Evolutionary conservation across 92 coral and sea anemone genomes (phyloP), one percentile per base, ranked within the genome.

Genomic region (Epizoanthus ramosus): DNA sequence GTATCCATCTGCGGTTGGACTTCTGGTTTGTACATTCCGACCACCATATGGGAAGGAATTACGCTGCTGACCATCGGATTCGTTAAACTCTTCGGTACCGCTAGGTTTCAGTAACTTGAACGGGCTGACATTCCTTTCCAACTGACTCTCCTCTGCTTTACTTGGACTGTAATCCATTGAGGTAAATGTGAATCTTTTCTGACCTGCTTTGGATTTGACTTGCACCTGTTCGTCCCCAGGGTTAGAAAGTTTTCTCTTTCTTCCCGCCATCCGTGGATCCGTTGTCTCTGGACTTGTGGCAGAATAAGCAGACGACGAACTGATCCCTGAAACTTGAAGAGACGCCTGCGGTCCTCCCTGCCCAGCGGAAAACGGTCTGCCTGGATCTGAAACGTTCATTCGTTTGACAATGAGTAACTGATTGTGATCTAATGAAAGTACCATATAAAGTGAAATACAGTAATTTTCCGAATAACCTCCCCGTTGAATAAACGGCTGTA

Each of bases 321-420:
- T 8, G 7, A 28, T 61, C 8, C 12, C 19, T n/a, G 50, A 16
- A 8, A 57, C 16, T 22, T 25, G 37, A 15, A 8, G 6, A 33
- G 52, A 8, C n/a, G 80, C 28, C 31, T 57, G 68, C 9, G 80
- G 23, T 58, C 25, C 24, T 57, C 68, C 41, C 67, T 58, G 28
- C 53, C 37, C 22, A 57, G 66, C 54, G 68, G 50, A n/a, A 57
- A 8, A 16, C 68, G 5, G 19, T 17, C 68, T n/a, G 24, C 23
- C n/a, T 57, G 35, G 68, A 33, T 75, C 80, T 75, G 68, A 75
- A 75, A 75, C 67, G 22, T 12, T 5, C 58, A 75, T 8, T 35
- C 37, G 16, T 35, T 33, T 65, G 43, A 65, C n/a, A 65, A 31
- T 63, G 17, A 64, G 16, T 50, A 25, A 2, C 17, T 3, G 35